Conservation (phyloP, 2,888 invertebrate species). For the Drosophila lacicola region DNA sequence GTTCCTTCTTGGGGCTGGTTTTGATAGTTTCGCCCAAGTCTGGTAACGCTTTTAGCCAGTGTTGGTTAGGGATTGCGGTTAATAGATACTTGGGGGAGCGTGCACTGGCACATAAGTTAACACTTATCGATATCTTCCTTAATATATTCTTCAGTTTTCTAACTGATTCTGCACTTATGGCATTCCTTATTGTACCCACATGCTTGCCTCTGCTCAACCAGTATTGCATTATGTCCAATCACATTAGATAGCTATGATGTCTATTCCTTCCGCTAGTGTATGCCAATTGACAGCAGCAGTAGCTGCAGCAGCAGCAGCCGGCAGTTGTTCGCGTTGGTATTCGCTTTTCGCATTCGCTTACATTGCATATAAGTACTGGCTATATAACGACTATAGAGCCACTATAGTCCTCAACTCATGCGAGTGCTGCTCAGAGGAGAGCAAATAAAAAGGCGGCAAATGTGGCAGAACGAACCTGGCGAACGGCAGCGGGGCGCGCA, state of each 20-base stretch:
- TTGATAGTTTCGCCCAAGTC: too few species aligned
- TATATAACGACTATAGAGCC: slow-evolving; percentile 43
- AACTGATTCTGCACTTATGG: too few species aligned
- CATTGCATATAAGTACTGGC: slow-evolving; percentile 46
- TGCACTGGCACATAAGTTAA: too few species aligned
- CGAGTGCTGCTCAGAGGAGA: slow-evolving; percentile 33
- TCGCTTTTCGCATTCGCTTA: slow-evolving; percentile 40
- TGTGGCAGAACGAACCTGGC: slow-evolving; percentile 58
- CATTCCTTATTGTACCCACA: too few species aligned
- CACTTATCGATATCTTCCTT: too few species aligned
- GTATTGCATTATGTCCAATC: background rate
- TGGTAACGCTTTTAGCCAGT: too few species aligned
- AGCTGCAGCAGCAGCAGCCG: slow-evolving; percentile 27
- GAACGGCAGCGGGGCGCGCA: slow-evolving; percentile 1
- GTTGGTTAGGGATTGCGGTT: too few species aligned
- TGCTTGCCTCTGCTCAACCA: background rate
- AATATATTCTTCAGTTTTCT: too few species aligned
- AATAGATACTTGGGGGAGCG: too few species aligned
- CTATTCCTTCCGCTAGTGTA: slow-evolving; percentile 18
- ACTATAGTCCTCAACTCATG: slow-evolving; percentile 44
- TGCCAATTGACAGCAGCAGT: slow-evolving; percentile 51
- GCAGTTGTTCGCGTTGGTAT: slow-evolving; percentile 11
- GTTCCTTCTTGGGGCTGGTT: too few species aligned
- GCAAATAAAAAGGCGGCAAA: slow-evolving; percentile 67
- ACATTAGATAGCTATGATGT: background rate